Evolutionary conservation across 2,797 vertebrate species (phyloP), one percentile per base, ranked within the genome.

Genomic region (Halcyon leucocephala): DNA sequence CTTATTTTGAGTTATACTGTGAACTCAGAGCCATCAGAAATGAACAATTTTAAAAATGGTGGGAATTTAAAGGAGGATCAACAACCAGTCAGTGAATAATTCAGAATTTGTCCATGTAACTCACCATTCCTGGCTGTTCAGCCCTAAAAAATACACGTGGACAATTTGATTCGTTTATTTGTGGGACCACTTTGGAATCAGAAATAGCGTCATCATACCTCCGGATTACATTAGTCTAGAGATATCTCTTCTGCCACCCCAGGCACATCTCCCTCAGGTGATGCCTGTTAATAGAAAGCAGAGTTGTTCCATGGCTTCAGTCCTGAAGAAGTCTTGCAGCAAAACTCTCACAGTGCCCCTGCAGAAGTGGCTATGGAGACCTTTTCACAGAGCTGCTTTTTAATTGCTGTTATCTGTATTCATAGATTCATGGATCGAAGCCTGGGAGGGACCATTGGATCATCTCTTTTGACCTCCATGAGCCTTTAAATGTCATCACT

Each of bases 381-480:
- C 60, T 94, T 89, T 82, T 22, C 41, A 54, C 35, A 82, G 67
- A 73, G 48, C 64, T 70, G 39, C 31, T 74, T 84, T 93, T 71
- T 87, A 89, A 90, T 85, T 93, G 64, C 55, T 73, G 25, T 42
- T 71, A 89, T 90, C 49, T 42, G 21, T 89, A 94, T 96, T 93
- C 92, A 93, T 65, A 80, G 64, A 85, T 78, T 93, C 81, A 64
- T n/a, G 52, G 74, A 87, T 93, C 7, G 8, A 96, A 96, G 52
- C 67, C 86, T 78, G 82, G 60, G 62, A 93, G 61, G 57, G 61
- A 60, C 44, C 33, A 39, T 3, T 42, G 71, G 64, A 71, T 95
- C 91, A 74, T 78, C 60, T 89, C 86, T 85, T 87, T 78, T 78
- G 89, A 94, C 79, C 82, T 93, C 78, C 17, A 31, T 4, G 24